phyloP scores from a whole-genome alignment of 2,888 invertebrate genomes.

The Drosophila ezoana region DNA sequence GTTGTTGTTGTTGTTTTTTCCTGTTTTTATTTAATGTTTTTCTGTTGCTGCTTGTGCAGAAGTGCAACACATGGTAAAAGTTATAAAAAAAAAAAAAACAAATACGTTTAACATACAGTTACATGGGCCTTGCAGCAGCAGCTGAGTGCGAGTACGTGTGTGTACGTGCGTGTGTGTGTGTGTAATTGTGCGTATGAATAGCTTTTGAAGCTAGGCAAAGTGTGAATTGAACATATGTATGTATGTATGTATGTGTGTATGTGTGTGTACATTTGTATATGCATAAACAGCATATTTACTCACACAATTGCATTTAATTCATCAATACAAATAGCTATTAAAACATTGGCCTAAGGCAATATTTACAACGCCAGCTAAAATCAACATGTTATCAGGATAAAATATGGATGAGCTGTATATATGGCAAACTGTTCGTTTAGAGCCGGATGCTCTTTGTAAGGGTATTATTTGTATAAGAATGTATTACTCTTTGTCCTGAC shows the following conservation, averaged over 20 bases:
- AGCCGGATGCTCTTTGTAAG: no score
- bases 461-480: no score
- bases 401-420: no score
- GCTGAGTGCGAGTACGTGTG: background rate
- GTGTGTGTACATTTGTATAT: background rate
- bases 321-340: background rate
- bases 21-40: background rate
- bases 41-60: background rate
- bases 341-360: background rate
- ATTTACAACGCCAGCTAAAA: background rate
- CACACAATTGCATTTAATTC: background rate
- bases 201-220: background rate
- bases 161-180: no score
- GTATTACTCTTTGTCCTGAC: no score
- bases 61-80: background rate
- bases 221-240: background rate
- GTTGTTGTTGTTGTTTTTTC: constrained; percentile 1
- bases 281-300: background rate
- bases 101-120: constrained; percentile 6
- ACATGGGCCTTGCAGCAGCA: constrained; percentile 7
- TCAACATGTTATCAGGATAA: no score
- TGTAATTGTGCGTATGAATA: background rate
- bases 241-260: constrained; percentile 1
- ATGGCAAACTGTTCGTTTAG: no score
- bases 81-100: background rate